Evolutionary conservation across 2,888 invertebrate genomes (phyloP), one percentile per base, ranked within the genome.

Genomic region (Iphiclides podalirius): DNA sequence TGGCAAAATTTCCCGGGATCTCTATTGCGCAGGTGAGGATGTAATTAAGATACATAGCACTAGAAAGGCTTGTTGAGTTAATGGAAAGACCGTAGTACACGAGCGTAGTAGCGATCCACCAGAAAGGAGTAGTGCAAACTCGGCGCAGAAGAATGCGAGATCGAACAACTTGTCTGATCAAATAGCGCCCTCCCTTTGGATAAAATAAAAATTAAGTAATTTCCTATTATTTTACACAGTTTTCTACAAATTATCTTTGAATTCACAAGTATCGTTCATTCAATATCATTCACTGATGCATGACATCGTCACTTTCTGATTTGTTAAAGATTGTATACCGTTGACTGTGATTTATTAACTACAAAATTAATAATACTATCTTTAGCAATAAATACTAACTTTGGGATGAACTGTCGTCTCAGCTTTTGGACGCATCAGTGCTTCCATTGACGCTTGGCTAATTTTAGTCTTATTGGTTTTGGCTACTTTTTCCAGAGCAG

Each of bases 31-130:
- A 80, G 0, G 91, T 91, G 43, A 92, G 67, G 37, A 94, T 93
- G 67, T 64, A 95, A 76, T 95, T 95, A 2, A 93, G 66, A 70
- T 95, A 93, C 72, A 92, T 93, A 63, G 94, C 91, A 14, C 94
- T 94, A 3, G 92, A 91, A 26, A 96, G 79, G 1, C 92, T 89
- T 1, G 94, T 93, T 0, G 95, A 92, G 77, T 94, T 95, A 54
- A 95, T 86, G 11, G 94, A 94, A 13, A 96, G 79, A 0, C 95
- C 95, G 64, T 94, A 95, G 78, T 94, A 96, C 8, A 95, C 92
- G 60, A 95, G 92, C 0, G 94, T 93, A 55, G 93, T 93, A 1
- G 94, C 92, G 42, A 94, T 91, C 95, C 95, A 95, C 83, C 94
- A 94, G 59, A 94, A 89, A 7, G 93, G 93, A 20, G 94, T 93